phyloP scores from a whole-genome alignment of 2,888 invertebrate genomes.

The Polietes domitor region DNA sequence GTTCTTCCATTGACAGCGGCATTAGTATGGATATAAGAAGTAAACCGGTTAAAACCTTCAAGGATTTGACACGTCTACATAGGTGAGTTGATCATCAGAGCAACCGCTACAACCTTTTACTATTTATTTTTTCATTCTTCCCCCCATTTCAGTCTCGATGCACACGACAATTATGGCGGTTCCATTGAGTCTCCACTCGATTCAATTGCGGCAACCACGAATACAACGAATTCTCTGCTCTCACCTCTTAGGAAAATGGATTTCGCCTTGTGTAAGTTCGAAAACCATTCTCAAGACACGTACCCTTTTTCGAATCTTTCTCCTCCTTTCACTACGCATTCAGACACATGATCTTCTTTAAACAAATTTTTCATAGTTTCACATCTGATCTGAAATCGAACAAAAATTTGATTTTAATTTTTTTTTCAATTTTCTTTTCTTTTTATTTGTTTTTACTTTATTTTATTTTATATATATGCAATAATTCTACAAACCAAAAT shows the following conservation, averaged over 20 bases:
- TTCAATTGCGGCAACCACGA: constrained; percentile 70
- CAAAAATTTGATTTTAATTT: constrained; percentile 39
- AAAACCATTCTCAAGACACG: neutral
- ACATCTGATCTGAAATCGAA: constrained; percentile 2
- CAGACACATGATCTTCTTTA: constrained; percentile 81
- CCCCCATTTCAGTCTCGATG: constrained; percentile 74
- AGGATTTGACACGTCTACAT: constrained; percentile 79
- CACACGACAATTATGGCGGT: constrained; percentile 80
- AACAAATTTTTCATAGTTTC: too few species aligned
- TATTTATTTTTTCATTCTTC: neutral
- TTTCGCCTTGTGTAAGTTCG: constrained; percentile 90
- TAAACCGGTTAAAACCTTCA: constrained; percentile 81
- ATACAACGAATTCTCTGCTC: constrained; percentile 78
- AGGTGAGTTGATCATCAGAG: constrained; percentile 71
- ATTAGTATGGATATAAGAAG: constrained; percentile 86
- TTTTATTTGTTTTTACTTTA: too few species aligned
- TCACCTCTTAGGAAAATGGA: constrained; percentile 89
- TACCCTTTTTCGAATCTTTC: constrained; percentile 34
- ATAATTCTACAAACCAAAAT: neutral
- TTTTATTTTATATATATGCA: neutral
- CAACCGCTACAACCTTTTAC: neutral
- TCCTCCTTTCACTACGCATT: constrained; percentile 32
- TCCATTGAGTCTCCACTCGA: constrained; percentile 80
- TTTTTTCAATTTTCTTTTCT: constrained; percentile 13
- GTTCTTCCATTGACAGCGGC: constrained; percentile 90